Evolutionary conservation across 2,888 invertebrate species (phyloP), one percentile per base, ranked within the genome.

Genomic region (Orthonychiurus folsomi): DNA sequence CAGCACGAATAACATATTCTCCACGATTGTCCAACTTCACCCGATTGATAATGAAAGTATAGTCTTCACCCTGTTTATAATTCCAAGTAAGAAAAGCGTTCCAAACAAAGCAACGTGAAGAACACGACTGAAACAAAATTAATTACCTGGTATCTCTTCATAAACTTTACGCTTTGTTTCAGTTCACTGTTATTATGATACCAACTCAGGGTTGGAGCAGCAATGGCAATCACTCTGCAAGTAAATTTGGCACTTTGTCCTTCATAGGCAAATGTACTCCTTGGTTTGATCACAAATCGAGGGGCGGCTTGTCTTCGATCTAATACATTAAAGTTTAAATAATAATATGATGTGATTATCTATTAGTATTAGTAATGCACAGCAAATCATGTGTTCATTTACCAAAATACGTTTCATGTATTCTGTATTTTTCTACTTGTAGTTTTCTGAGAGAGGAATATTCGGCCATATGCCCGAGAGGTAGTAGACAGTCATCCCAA

Each of bases 241-340:
- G 92, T 93, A 83, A 99, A 90, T 77, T 93, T 94, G 65, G 94
- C 96, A 66, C 91, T 92, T 78, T 97, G 95, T 37, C 97, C 97
- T 77, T 99, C 97, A 79, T 90, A 93, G 73, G 93, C 92, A 81
- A 94, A 92, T 69, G 94, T 93, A 64, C 92, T 93, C 75, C 89
- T 88, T 5, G 99, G 99, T 76, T 88, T 88, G 77, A 99, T 94
- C 74, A 99, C 93, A 80, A 99, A 99, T 76, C 97, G 84, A 3
- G 99, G 99, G 55, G 93, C 94, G 24, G 97, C 97, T 82, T 99
- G 97, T 73, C 93, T 84, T 52, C 96, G 90, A 80, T 97, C 96
- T 89, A 75, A 28, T 75, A 50, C 9, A 9, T 18, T 20, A 23
- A 26, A 56, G n/a, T 54, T 3, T 5, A 47, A 5, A 52, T 50